Percentiles rank a stretch among this genome's conserved stretches.
These are phyloP conservation scores for Pemphigus obesinymphae DNA, from an alignment of 1,140 invertebrate genomes.

Conservation along the genomic window DNA sequence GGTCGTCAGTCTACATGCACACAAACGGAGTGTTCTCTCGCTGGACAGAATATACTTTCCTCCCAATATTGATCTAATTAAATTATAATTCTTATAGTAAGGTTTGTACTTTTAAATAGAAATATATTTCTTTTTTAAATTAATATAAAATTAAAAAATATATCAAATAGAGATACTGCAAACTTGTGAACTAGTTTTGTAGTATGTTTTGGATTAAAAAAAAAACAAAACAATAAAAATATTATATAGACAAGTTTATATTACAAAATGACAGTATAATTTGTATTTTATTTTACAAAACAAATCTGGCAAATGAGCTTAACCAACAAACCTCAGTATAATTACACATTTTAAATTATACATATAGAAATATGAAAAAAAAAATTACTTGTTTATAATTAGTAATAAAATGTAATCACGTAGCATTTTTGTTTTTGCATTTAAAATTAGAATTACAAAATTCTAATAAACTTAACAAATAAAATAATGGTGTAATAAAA, in stretches of 20 bases:
- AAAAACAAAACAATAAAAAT: neutral
- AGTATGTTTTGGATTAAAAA: no score
- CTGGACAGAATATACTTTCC: no score
- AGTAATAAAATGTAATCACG: neutral
- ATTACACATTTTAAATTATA: conserved; percentile 3
- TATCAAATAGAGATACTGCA: no score
- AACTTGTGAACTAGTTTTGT: no score
- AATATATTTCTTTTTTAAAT: no score
- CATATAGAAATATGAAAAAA: neutral
- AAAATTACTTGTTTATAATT: neutral
- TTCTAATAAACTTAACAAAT: conserved; percentile 8
- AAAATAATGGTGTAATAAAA: neutral
- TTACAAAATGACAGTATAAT: conserved; percentile 32
- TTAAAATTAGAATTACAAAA: neutral
- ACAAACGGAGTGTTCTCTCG: no score
- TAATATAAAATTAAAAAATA: no score
- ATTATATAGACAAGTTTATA: conserved; percentile 33
- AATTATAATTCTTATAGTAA: no score
- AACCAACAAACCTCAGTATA: conserved; percentile 12
- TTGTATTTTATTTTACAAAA: conserved; percentile 19
- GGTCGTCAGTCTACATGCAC: no score
- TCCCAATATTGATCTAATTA: no score
- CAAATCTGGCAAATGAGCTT: conserved; percentile 21
- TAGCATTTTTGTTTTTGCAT: neutral
- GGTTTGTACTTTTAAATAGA: no score